Conservation (phyloP, 2,113 vertebrate species). For the Microtus montanus region DNA sequence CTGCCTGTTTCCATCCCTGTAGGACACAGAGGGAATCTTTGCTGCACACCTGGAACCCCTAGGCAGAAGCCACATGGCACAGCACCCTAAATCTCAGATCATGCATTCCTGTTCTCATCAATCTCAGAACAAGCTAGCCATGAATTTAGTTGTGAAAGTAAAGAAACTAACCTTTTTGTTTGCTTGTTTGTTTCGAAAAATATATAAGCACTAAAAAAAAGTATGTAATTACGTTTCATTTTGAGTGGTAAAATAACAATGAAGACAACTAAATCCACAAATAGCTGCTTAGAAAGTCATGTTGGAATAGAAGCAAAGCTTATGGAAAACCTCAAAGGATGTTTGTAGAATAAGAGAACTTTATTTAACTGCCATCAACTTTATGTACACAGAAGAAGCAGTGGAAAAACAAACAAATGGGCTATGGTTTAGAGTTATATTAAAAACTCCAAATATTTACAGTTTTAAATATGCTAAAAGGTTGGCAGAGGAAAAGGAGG, state of each 20-base stretch:
- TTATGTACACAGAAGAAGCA: slow-evolving; percentile 57
- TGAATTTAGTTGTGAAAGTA: slow-evolving; percentile 33
- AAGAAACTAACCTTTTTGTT: not conserved
- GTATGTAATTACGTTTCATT: not conserved
- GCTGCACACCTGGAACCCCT: not conserved
- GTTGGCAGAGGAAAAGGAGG: slow-evolving; percentile 1
- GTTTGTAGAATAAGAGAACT: slow-evolving; percentile 56
- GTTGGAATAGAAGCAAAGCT: slow-evolving; percentile 64
- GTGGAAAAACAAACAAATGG: slow-evolving; percentile 63
- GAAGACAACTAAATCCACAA: slow-evolving; percentile 31
- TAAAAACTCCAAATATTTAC: slow-evolving; percentile 68
- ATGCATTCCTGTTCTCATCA: not conserved
- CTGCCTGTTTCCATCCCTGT: not conserved
- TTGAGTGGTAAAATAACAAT: slow-evolving; percentile 39
- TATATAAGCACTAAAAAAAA: not conserved
- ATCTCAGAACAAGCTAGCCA: not conserved
- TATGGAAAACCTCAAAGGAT: slow-evolving; percentile 56
- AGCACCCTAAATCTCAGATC: not conserved
- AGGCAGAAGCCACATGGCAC: not conserved
- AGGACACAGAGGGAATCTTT: not conserved
- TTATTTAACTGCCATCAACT: slow-evolving; percentile 60
- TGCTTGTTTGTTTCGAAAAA: slow-evolving; percentile 13
- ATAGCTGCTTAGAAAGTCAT: slow-evolving; percentile 58
- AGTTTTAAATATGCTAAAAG: slow-evolving; percentile 64
- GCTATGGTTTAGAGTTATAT: slow-evolving; percentile 51